Conservation (phyloP, 35 echinoderm and acorn worm genomes). For the Amphiura filiformis region DNA sequence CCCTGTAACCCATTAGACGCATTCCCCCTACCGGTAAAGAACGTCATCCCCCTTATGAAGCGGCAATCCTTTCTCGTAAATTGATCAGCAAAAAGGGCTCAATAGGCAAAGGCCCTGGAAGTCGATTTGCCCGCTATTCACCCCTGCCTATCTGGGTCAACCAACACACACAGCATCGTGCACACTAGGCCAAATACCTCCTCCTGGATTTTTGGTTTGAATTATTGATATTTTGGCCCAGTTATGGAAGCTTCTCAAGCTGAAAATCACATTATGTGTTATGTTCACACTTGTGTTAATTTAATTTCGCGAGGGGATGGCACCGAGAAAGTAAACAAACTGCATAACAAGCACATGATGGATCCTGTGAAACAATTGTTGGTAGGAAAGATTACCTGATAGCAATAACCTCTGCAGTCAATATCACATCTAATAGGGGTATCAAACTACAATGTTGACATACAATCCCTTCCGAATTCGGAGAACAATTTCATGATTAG, state of each 20-base stretch:
- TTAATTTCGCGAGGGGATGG: neutral
- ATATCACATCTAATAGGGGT: too few species aligned
- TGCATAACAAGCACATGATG: too few species aligned
- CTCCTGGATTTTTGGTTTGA: constrained; percentile 1
- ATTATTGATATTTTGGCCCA: constrained; percentile 15
- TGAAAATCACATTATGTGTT: constrained; percentile 9
- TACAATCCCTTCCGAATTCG: too few species aligned
- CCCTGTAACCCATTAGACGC: too few species aligned
- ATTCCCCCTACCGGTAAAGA: neutral
- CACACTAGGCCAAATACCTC: neutral
- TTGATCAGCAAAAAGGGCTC: neutral
- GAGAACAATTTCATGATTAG: too few species aligned
- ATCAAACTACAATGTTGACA: too few species aligned
- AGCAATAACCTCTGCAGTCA: too few species aligned
- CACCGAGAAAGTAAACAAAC: neutral
- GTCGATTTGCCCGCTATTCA: neutral
- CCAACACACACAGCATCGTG: neutral
- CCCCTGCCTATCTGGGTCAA: neutral
- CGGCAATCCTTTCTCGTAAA: neutral
- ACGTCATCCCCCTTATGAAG: neutral
- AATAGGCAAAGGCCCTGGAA: neutral
- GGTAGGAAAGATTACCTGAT: too few species aligned
- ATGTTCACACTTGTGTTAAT: neutral
- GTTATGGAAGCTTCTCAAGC: neutral
- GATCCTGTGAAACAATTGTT: too few species aligned